A percentile compares a stretch with the other conserved stretches of the same genome.
Conservation (phyloP, 2,888 invertebrate species). For the Petrolisthes manimaculis region DNA sequence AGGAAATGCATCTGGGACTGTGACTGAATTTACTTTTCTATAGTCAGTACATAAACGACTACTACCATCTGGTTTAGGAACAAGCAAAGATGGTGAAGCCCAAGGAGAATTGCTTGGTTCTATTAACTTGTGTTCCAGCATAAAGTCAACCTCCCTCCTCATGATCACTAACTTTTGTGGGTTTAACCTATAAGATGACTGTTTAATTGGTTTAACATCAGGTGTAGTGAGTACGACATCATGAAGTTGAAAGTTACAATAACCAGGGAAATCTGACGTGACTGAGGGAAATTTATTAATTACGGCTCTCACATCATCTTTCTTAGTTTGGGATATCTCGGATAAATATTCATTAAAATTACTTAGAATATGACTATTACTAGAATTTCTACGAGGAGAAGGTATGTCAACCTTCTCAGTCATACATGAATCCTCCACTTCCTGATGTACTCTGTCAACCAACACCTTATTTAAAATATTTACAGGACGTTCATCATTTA, state of each 20-base stretch:
- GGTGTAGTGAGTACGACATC: background rate
- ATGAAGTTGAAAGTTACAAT: background rate
- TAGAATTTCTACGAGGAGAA: background rate
- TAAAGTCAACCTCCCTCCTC: background rate
- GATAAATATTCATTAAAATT: background rate
- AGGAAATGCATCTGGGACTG: too few species aligned
- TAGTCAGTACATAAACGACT: too few species aligned
- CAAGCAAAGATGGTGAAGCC: too few species aligned
- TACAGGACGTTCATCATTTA: background rate
- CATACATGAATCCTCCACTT: background rate
- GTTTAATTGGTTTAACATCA: background rate
- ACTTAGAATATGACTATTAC: background rate
- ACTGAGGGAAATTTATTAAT: background rate
- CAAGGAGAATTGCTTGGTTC: too few species aligned
- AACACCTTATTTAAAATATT: background rate
- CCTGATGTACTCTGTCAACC: background rate
- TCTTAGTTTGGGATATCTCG: background rate
- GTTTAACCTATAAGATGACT: background rate
- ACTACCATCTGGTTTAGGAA: too few species aligned
- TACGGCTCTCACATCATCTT: background rate
- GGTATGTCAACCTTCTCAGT: background rate
- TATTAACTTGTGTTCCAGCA: background rate
- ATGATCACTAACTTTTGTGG: background rate
- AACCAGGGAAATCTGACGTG: background rate
- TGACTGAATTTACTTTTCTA: too few species aligned